Percentiles rank a stretch among this genome's conserved stretches.
Evolutionary conservation across 2,888 invertebrate species (phyloP).

Genomic region (Catocala sponsa): DNA sequence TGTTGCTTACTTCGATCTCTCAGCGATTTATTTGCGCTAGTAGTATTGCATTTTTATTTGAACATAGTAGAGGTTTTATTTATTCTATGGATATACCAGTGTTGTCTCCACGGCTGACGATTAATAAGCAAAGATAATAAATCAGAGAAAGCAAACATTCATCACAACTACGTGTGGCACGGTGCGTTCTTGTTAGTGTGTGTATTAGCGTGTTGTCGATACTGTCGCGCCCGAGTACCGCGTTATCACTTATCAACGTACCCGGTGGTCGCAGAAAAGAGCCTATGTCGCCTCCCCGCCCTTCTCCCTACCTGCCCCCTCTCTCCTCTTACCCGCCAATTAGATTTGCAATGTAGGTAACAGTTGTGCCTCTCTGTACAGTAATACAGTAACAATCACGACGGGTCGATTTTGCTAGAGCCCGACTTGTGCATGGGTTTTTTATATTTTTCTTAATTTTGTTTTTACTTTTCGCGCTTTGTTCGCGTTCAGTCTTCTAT

Average conservation of each 20-base stretch:
- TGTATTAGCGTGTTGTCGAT: constrained; percentile 58
- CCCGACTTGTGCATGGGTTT: constrained; percentile 84
- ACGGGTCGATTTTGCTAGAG: constrained; percentile 72
- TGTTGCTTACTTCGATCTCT: constrained; percentile 32
- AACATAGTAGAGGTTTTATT: constrained; percentile 20
- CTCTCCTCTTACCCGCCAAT: constrained; percentile 39
- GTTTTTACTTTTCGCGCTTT: constrained; percentile 44
- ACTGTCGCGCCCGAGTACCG: constrained; percentile 26
- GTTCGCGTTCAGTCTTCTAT: constrained; percentile 31
- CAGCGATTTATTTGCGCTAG: constrained; percentile 28
- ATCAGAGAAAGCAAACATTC: constrained; percentile 79
- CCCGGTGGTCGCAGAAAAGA: constrained; percentile 80
- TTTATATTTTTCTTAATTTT: constrained; percentile 33
- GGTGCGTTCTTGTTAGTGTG: constrained; percentile 70
- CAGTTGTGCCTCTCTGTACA: constrained; percentile 59
- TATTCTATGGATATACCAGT: constrained; percentile 46
- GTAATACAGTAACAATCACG: constrained; percentile 61
- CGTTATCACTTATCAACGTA: constrained; percentile 22
- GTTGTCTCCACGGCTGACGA: constrained; percentile 73
- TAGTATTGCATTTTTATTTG: constrained; percentile 19
- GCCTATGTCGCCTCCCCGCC: constrained; percentile 70
- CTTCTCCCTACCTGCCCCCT: constrained; percentile 41
- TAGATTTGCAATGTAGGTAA: constrained; percentile 68
- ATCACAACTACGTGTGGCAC: constrained; percentile 86
- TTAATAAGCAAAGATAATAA: constrained; percentile 67